Evolutionary conservation across 2,797 vertebrate genomes (phyloP).

Genomic region (Iguana delicatissima): DNA sequence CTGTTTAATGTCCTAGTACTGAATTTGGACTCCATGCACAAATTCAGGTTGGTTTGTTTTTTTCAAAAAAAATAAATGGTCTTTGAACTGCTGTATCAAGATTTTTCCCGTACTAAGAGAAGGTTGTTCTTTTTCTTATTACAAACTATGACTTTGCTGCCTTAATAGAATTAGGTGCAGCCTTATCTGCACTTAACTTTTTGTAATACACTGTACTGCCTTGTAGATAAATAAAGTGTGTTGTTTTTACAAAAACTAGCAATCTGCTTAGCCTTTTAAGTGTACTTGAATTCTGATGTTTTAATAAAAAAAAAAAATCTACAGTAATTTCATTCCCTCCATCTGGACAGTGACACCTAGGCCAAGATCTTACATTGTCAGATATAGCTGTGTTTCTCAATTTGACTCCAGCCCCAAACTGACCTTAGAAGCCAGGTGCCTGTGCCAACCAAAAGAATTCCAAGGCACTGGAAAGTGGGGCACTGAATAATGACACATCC

Average conservation of each 20-base stretch:
- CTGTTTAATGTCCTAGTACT: slow-evolving; percentile 71
- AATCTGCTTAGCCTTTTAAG: slow-evolving; percentile 51
- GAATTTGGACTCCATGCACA: slow-evolving; percentile 61
- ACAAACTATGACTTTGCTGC: slow-evolving; percentile 80
- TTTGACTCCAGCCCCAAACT: no score
- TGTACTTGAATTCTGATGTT: slow-evolving; percentile 46
- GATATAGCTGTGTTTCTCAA: no score
- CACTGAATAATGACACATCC: no score
- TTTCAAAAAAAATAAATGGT: slow-evolving; percentile 52
- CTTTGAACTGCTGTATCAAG: slow-evolving; percentile 72
- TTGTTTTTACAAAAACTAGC: slow-evolving; percentile 78
- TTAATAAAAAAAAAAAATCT: rapidly evolving
- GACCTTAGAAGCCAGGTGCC: no score
- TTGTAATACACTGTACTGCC: slow-evolving; percentile 89
- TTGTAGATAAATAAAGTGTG: slow-evolving; percentile 96
- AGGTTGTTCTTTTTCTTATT: slow-evolving; percentile 79
- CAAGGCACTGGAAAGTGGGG: no score
- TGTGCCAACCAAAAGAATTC: no score
- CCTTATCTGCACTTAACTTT: slow-evolving; percentile 83
- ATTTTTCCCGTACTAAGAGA: slow-evolving; percentile 77
- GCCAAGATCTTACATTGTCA: no score
- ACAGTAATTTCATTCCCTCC: slow-evolving; percentile 5
- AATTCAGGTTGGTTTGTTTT: slow-evolving; percentile 58
- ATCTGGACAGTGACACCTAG: no score
- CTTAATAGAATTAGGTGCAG: slow-evolving; percentile 87